Conservation (phyloP, 2,888 invertebrate genomes). For the Synergus laeviventris region DNA sequence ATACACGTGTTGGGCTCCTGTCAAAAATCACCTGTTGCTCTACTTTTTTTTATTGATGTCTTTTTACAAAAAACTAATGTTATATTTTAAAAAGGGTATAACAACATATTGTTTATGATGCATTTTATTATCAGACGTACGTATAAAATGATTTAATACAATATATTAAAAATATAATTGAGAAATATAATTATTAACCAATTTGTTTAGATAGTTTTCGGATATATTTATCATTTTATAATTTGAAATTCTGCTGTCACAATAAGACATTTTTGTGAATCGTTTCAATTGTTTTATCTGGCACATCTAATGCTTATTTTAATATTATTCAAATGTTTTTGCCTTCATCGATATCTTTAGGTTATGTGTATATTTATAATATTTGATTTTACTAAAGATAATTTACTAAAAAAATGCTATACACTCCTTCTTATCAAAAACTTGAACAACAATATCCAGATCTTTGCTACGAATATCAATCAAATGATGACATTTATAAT, state of each 20-base stretch:
- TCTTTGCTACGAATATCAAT: conserved; percentile 18
- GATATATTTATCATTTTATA: neutral
- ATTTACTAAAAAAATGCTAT: neutral
- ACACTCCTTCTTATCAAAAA: conserved; percentile 26
- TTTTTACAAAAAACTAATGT: neutral
- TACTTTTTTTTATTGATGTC: neutral
- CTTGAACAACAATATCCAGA: conserved; percentile 22
- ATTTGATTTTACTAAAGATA: neutral
- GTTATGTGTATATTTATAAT: conserved; percentile 2
- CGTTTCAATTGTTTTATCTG: conserved; percentile 20
- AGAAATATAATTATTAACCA: neutral
- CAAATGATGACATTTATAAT: conserved; percentile 31
- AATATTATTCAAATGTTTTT: neutral
- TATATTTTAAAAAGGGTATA: neutral
- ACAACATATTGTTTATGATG: neutral
- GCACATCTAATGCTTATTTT: neutral
- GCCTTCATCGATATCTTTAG: neutral
- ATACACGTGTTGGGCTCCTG: neutral
- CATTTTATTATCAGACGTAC: conserved; percentile 32
- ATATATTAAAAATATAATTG: neutral
- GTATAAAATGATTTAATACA: neutral
- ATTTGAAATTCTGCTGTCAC: neutral
- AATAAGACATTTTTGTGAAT: neutral
- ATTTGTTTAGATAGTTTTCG: neutral
- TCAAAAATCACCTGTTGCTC: conserved; percentile 19